A percentile compares a stretch with the other conserved stretches of the same genome.
These are phyloP conservation scores for Labia minor DNA, from an alignment of 2,888 invertebrate genomes.

Conservation along the genomic window DNA sequence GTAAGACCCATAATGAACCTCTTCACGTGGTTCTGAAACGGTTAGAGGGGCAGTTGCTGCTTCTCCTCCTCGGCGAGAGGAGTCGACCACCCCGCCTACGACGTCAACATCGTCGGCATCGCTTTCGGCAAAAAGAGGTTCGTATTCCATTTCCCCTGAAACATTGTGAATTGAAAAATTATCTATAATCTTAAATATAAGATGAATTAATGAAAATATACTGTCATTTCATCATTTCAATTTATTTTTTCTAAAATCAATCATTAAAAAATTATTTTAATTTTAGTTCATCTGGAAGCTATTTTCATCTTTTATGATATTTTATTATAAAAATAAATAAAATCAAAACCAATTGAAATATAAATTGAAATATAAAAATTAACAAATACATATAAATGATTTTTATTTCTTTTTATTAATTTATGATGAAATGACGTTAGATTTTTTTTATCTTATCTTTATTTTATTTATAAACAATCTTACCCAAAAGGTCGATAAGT, in stretches of 20 bases:
- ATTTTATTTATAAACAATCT: no score
- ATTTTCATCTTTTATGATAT: no score
- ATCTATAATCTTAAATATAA: slow-evolving; percentile 17
- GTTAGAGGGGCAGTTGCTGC: slow-evolving; percentile 14
- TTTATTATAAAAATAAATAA: no score
- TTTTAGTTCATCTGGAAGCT: no score
- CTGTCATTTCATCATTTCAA: neutral
- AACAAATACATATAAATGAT: no score
- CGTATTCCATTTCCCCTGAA: slow-evolving; percentile 53
- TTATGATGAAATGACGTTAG: neutral
- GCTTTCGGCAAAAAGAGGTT: slow-evolving; percentile 52
- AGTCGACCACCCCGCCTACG: slow-evolving; percentile 28
- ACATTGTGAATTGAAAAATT: slow-evolving; percentile 29
- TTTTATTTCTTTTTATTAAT: neutral
- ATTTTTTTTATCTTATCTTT: no score
- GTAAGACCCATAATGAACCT: slow-evolving; percentile 30
- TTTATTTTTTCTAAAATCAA: no score
- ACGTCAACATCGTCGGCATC: slow-evolving; percentile 45
- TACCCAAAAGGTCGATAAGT: no score
- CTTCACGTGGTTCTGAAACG: slow-evolving; percentile 26
- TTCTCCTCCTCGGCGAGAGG: slow-evolving; percentile 20
- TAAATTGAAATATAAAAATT: no score
- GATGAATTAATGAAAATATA: slow-evolving; percentile 16
- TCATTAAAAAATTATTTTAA: no score
- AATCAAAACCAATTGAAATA: no score